These are phyloP conservation scores for Chaetodon trifasciatus DNA, from an alignment of 2,797 vertebrate genomes.

Conservation along the genomic window DNA sequence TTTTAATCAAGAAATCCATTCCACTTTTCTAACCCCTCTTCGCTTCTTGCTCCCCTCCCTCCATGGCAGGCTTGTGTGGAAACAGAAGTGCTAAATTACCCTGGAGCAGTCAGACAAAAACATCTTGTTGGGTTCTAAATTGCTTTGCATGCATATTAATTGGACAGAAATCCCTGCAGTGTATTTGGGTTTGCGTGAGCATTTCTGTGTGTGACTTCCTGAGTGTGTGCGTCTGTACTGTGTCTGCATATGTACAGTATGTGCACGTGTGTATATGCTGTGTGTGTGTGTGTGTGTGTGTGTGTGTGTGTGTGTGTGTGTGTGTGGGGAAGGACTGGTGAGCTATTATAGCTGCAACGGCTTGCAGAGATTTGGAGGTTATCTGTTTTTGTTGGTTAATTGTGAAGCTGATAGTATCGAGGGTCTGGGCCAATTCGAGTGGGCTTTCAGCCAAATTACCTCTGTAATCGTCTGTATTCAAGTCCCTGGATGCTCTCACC, in stretches of 20 bases:
- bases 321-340: constrained; percentile 65
- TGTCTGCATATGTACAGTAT: constrained; percentile 65
- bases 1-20: constrained; percentile 92
- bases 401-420: constrained; percentile 88
- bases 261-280: constrained; percentile 23
- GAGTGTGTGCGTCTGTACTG: constrained; percentile 54
- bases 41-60: constrained; percentile 74
- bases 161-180: constrained; percentile 89
- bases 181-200: constrained; percentile 79
- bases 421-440: constrained; percentile 85
- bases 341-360: constrained; percentile 78
- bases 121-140: constrained; percentile 90
- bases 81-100: constrained; percentile 87
- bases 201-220: constrained; percentile 68
- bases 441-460: constrained; percentile 88
- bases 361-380: constrained; percentile 87
- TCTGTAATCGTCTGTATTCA: constrained; percentile 83
- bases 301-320: constrained; percentile 43
- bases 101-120: constrained; percentile 88
- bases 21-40: constrained; percentile 83
- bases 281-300: constrained; percentile 31
- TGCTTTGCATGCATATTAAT: constrained; percentile 91
- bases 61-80: constrained; percentile 77
- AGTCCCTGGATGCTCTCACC: constrained; percentile 78
- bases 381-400: constrained; percentile 91